Percentiles rank a stretch among this genome's conserved stretches.
Conservation (phyloP, 2,797 vertebrate species). For the Adelosebastes latens region DNA sequence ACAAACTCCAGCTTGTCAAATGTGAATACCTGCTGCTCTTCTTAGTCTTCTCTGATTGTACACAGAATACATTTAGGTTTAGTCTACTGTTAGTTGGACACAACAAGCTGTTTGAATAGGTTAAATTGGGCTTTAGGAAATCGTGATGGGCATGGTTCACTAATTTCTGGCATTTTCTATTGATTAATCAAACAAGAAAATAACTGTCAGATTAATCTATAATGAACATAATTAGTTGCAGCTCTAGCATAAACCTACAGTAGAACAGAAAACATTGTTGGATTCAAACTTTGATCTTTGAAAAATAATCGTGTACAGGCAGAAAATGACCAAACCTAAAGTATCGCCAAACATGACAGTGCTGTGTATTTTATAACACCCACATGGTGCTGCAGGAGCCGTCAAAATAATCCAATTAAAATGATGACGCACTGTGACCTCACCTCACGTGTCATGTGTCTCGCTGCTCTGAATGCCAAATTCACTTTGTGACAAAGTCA, state of each 20-base stretch:
- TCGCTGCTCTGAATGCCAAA: slow-evolving; percentile 25
- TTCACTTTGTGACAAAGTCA: slow-evolving; percentile 8
- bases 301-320: background rate
- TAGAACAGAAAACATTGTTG: background rate
- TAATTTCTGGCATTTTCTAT: background rate
- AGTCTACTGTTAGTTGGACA: background rate
- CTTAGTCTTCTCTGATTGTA: background rate
- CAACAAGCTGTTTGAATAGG: background rate
- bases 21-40: background rate
- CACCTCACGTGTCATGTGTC: background rate
- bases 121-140: background rate
- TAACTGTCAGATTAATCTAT: background rate
- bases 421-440: slow-evolving; percentile 37
- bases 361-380: slow-evolving; percentile 5
- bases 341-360: background rate
- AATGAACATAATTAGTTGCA: background rate
- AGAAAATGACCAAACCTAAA: background rate
- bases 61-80: background rate
- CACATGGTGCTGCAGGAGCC: slow-evolving; percentile 18
- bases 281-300: background rate
- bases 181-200: background rate
- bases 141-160: background rate
- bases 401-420: slow-evolving; percentile 60
- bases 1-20: background rate
- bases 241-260: background rate